phyloP scores from a whole-genome alignment of 2,113 vertebrate genomes.

The Phylloscopus trochiloides region DNA sequence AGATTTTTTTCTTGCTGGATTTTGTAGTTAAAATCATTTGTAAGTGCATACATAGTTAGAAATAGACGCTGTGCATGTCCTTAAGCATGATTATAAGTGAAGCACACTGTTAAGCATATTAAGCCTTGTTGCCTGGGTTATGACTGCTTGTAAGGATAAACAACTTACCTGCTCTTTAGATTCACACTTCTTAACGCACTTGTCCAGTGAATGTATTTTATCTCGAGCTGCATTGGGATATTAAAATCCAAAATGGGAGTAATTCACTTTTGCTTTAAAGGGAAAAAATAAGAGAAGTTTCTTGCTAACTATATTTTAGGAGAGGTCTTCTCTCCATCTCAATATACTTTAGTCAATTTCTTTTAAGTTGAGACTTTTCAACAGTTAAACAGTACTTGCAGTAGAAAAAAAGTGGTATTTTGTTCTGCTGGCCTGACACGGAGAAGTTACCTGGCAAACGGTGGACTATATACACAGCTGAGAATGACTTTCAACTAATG shows the following conservation, averaged over 20 bases:
- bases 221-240: fast-evolving
- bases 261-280: neutral
- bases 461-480: neutral
- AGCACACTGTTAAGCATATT: neutral
- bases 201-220: neutral
- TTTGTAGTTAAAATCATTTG: neutral
- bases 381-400: neutral
- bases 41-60: neutral
- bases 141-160: neutral
- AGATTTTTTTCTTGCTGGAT: neutral
- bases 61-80: neutral
- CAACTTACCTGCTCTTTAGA: neutral
- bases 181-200: neutral
- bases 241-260: neutral
- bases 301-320: neutral
- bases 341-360: neutral
- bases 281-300: neutral
- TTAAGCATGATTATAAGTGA: neutral
- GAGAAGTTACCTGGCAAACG: neutral
- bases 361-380: neutral
- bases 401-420: neutral
- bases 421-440: neutral
- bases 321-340: neutral
- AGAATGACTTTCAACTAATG: neutral
- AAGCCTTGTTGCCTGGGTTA: neutral